Percentiles rank a stretch among this genome's conserved stretches.
These are phyloP conservation scores for Brevimyrus niger DNA, from an alignment of 2,113 vertebrate species.

Conservation along the genomic window DNA sequence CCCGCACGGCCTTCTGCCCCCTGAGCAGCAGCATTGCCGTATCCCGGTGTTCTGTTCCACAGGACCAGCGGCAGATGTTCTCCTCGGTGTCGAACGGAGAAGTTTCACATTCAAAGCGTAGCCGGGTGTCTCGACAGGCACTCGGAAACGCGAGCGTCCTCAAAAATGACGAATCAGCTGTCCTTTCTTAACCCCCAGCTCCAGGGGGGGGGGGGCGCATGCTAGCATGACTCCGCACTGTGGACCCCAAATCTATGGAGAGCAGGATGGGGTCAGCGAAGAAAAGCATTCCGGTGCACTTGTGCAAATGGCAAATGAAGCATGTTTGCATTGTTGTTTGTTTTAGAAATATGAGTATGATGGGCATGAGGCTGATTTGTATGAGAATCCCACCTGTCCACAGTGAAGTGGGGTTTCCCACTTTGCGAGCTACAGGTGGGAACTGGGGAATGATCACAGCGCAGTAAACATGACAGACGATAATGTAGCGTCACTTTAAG, in stretches of 20 bases:
- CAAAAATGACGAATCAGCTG: background rate
- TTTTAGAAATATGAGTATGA: background rate
- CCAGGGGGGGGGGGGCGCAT: no score
- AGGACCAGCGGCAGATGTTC: background rate
- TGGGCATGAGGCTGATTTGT: background rate
- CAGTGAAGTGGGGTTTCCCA: background rate
- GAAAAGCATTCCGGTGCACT: no score
- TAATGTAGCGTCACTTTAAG: background rate
- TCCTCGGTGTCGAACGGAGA: background rate
- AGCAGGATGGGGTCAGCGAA: no score
- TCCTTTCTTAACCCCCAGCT: background rate
- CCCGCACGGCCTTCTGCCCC: background rate
- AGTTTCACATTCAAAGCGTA: background rate
- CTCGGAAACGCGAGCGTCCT: background rate
- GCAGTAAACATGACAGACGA: background rate
- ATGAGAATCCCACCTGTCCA: background rate
- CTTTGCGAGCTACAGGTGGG: background rate
- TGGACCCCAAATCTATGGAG: no score
- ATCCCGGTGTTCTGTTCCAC: background rate
- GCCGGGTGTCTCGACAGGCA: background rate
- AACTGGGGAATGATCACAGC: background rate
- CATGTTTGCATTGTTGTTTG: no score
- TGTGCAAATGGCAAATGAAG: no score
- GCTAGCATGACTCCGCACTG: no score
- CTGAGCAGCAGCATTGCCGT: background rate